phyloP scores from a whole-genome alignment of 2,113 vertebrate species.

The Ophthalmolycus amberensis region DNA sequence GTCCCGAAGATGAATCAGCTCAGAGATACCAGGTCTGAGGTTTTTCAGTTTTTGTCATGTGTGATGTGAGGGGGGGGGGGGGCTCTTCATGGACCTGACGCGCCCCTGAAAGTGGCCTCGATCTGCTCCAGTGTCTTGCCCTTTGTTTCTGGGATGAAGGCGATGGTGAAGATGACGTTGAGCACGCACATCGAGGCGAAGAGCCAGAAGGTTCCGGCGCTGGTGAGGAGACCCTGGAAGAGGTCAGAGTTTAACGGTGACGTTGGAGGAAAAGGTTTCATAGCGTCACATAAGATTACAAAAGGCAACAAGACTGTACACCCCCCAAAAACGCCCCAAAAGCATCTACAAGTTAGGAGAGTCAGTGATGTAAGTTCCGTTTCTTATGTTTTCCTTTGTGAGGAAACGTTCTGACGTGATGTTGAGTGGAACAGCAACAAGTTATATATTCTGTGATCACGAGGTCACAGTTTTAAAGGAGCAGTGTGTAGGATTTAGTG shows the following conservation, averaged over 20 bases:
- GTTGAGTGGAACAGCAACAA: neutral
- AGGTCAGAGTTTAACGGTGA: neutral
- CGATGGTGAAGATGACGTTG: constrained; percentile 86
- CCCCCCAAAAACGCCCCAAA: neutral
- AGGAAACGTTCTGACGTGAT: too few relatives aligned
- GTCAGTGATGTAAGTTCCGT: neutral
- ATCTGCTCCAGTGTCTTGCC: constrained; percentile 94
- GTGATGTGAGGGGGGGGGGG: neutral
- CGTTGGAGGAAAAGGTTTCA: neutral
- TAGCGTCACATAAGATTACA: neutral
- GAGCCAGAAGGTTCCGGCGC: constrained; percentile 92
- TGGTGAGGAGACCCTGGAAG: constrained; percentile 83
- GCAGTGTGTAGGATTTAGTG: too few relatives aligned
- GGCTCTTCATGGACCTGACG: constrained; percentile 55
- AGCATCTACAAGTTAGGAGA: neutral
- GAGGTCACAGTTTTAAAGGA: neutral
- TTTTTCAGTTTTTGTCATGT: neutral
- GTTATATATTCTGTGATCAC: neutral
- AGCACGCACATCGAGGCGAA: constrained; percentile 86
- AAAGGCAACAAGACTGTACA: too few relatives aligned
- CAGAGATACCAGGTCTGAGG: neutral
- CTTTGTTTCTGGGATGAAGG: constrained; percentile 92
- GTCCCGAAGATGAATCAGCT: neutral
- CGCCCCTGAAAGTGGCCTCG: constrained; percentile 85
- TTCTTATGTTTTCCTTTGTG: too few relatives aligned